These are phyloP conservation scores for Cetoscarus ocellatus DNA, from an alignment of 2,797 vertebrate species.

Conservation along the genomic window DNA sequence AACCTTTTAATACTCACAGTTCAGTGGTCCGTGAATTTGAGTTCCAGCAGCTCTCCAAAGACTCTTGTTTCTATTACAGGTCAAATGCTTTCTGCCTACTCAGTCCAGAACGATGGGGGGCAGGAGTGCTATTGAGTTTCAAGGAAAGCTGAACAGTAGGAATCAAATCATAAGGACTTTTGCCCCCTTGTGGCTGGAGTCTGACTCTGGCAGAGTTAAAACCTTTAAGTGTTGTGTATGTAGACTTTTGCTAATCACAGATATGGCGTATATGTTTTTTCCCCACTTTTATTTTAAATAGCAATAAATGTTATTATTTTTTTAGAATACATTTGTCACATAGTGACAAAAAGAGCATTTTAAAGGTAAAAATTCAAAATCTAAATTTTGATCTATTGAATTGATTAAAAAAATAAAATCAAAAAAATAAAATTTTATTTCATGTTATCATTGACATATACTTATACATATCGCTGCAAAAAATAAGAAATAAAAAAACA, in stretches of 20 bases:
- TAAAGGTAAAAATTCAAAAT: too few species aligned
- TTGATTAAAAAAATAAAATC: too few species aligned
- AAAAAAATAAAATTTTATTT: too few species aligned
- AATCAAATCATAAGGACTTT: neutral
- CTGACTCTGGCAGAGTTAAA: neutral
- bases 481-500: too few species aligned
- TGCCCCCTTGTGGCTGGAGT: neutral
- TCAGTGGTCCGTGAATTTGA: conserved; percentile 26
- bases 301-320: too few species aligned
- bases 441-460: too few species aligned
- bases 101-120: neutral
- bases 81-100: conserved; percentile 10
- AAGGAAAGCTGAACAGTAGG: conserved; percentile 1
- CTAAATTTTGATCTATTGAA: too few species aligned
- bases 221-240: neutral
- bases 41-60: conserved; percentile 31
- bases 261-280: too few species aligned
- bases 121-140: conserved; percentile 19
- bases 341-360: too few species aligned
- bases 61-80: conserved; percentile 12
- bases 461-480: too few species aligned
- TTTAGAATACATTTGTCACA: too few species aligned
- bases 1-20: conserved; percentile 20
- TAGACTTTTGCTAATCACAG: neutral
- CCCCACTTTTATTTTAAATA: too few species aligned